Percentiles rank a stretch among this genome's conserved stretches.
Evolutionary conservation across 2,888 invertebrate species (phyloP).

Genomic region (Acronicta alni): DNA sequence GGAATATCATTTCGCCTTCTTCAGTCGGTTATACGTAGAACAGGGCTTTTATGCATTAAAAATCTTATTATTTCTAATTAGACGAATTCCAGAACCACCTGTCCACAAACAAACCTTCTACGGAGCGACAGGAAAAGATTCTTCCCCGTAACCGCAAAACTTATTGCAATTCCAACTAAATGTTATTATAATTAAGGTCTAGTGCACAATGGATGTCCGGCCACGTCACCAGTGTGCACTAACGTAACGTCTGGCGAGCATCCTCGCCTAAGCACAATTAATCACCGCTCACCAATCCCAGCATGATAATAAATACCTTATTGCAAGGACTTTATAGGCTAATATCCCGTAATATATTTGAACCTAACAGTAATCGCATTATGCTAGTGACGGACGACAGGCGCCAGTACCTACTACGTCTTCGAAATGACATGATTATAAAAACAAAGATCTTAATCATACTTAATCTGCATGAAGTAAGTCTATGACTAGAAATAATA

Average conservation of each 20-base stretch:
- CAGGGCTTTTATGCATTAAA: too few species aligned
- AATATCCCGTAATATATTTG: slow-evolving; percentile 33
- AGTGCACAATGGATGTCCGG: slow-evolving; percentile 76
- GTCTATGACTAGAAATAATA: slow-evolving; percentile 10
- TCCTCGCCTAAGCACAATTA: slow-evolving; percentile 71
- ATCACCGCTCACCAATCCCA: slow-evolving; percentile 58
- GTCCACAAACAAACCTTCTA: slow-evolving; percentile 1
- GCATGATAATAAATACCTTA: slow-evolving; percentile 52
- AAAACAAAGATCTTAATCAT: slow-evolving; percentile 44
- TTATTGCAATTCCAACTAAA: slow-evolving; percentile 50
- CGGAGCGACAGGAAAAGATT: slow-evolving; percentile 40
- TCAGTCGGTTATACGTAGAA: too few species aligned
- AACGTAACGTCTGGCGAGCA: slow-evolving; percentile 77
- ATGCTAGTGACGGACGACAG: slow-evolving; percentile 44
- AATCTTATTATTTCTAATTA: not conserved
- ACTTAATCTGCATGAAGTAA: slow-evolving; percentile 15
- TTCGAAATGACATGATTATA: slow-evolving; percentile 40
- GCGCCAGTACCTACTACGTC: slow-evolving; percentile 38
- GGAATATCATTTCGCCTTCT: too few species aligned
- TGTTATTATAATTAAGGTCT: slow-evolving; percentile 48
- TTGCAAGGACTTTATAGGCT: slow-evolving; percentile 42
- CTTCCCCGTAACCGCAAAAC: slow-evolving; percentile 37
- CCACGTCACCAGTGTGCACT: slow-evolving; percentile 68
- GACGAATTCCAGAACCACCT: slow-evolving; percentile 3
- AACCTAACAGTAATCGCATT: slow-evolving; percentile 39